Evolutionary conservation across 2,888 invertebrate species (phyloP), one percentile per base, ranked within the genome.

Genomic region (Falcaria lacertinaria): DNA sequence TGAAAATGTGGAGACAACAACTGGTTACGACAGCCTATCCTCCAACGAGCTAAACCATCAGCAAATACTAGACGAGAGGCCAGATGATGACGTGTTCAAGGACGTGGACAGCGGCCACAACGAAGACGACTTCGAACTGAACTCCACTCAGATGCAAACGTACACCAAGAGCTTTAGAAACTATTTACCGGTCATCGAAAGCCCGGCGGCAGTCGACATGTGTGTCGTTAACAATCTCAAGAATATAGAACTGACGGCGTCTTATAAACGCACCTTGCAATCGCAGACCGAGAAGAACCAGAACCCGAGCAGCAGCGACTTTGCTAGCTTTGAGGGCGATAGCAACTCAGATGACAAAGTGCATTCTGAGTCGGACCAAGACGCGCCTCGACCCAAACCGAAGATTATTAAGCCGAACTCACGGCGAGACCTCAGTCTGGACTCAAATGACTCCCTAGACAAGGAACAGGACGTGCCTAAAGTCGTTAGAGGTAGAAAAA

Each of bases 61-160:
- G 45, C 78, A 77, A 47, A 62, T 85, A 28, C 57, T 54, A 4
- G 80, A 83, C 47, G 80, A 83, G 8, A 54, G 71, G 25, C 74
- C 68, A 4, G 50, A 55, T 22, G 79, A 80, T 19, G 81, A 80
- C 32, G 79, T 78, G 49, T 74, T 78, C 1, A 60, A 76, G 46
- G 85, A 80, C 39, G 61, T 57, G 0, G 87, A 95, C 50, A 94
- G 94, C 65, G 93, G 94, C 1, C 93, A 94, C 41, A 93, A 93
- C 60, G 94, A 94, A 47, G 94, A 94, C 42, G 93, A 94, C 57
- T 92, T 93, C 15, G 93, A 94, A 67, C 86, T 90, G 15, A 91
- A 90, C 68, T 89, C 91, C 42, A 85, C 90, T 7, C 86, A 90
- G 64, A 90, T 91, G 82, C 89, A 90, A 78, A 91, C 91, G 0